Evolutionary conservation across 2,888 invertebrate genomes (phyloP), one percentile per base, ranked within the genome.

Genomic region (Lasiommata megera): DNA sequence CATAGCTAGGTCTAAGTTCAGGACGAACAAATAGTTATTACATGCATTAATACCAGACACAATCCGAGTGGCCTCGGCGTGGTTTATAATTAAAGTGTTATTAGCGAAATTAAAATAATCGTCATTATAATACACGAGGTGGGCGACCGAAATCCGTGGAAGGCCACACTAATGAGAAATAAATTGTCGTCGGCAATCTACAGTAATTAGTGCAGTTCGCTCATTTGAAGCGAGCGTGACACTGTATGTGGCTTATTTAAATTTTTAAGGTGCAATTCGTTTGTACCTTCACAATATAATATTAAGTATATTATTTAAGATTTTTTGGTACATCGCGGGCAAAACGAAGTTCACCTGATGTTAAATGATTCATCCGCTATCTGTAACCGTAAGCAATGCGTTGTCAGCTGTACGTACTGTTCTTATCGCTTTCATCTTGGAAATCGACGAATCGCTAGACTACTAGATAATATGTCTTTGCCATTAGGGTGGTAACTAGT

Each of bases 61-160:
- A 65, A 61, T 66, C 60, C 57, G 59, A 65, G 64, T 69, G 74
- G 70, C 80, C 81, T 82, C 73, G 61, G 41, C 58, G 63, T 44
- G 63, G 59, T 64, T 68, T 71, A 78, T 86, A 89, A 89, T 90
- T 89, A 90, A 90, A 88, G 84, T 85, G 87, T 85, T 80, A 83
- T 88, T 87, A 87, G 86, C 82, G 73, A 85, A 89, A 89, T 89
- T 88, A 88, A 87, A 88, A 88, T 88, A 84, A 87, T 82, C 77
- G 76, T 73, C 70, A 76, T 73, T 71, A 73, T 70, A 65, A 68
- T 46, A 41, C 40, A 40, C 40, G 77, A 82, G 83, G 82, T 79
- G 74, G 83, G 79, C 76, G 84, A 83, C 82, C 84, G 79, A 85
- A 85, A 82, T 80, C 79, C 71, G 72, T 65, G 72, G 84, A 88